Evolutionary conservation across 2,113 vertebrate genomes (phyloP).

Genomic region (Lethenteron reissneri): DNA sequence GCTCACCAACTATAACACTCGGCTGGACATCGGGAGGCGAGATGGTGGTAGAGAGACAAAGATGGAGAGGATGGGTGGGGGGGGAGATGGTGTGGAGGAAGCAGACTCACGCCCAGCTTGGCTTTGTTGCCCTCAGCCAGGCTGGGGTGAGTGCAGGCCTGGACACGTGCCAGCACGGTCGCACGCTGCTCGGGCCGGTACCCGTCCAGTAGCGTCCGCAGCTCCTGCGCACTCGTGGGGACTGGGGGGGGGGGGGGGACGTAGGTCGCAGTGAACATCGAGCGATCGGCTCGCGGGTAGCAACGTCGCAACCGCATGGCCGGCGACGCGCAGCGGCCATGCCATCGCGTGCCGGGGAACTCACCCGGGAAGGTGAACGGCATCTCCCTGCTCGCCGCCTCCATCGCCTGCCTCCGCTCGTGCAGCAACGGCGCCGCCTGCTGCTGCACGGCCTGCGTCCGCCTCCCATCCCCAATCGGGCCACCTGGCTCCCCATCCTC

Average conservation of each 20-base stretch:
- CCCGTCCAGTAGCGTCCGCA: constrained; percentile 33
- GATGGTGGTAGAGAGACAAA: no score
- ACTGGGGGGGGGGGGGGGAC: constrained; percentile 20
- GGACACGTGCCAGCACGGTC: constrained; percentile 52
- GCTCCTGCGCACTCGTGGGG: constrained; percentile 31
- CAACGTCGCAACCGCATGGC: background rate
- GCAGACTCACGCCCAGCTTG: constrained; percentile 40
- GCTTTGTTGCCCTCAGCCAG: constrained; percentile 60
- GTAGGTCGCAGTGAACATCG: background rate
- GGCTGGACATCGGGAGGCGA: no score
- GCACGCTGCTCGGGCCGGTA: constrained; percentile 40
- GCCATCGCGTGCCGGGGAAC: background rate
- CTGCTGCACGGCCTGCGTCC: no score
- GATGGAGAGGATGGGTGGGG: no score
- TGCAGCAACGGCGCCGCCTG: no score
- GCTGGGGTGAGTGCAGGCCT: constrained; percentile 66
- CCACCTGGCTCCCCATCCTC: constrained; percentile 7
- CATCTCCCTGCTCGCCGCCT: constrained; percentile 37
- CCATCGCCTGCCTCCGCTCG: constrained; percentile 9
- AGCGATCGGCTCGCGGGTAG: background rate
- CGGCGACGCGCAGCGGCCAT: background rate
- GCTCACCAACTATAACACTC: no score
- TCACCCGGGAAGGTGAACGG: constrained; percentile 59
- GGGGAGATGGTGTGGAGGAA: background rate
- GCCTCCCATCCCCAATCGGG: no score